Percentiles rank a stretch among this genome's conserved stretches.
These are phyloP conservation scores for Carterocephalus palaemon DNA, from an alignment of 2,888 invertebrate genomes.

Conservation along the genomic window DNA sequence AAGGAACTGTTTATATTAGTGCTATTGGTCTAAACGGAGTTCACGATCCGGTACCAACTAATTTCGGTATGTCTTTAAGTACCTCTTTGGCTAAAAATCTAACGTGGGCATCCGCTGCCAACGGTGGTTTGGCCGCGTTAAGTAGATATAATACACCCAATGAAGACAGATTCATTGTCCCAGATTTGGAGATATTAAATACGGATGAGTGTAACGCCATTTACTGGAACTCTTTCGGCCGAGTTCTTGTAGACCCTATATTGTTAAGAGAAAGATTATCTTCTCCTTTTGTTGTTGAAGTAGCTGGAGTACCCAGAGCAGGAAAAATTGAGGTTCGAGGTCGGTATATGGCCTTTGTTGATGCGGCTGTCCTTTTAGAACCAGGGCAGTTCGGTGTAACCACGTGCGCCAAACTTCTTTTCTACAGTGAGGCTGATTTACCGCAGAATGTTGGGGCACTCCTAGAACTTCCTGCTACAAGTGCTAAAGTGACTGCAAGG, in stretches of 20 bases:
- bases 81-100: constrained; percentile 43
- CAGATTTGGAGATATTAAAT: constrained; percentile 40
- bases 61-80: constrained; percentile 60
- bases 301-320: constrained; percentile 60
- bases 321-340: constrained; percentile 63
- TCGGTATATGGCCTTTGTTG: constrained; percentile 60
- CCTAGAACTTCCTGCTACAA: constrained; percentile 57
- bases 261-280: constrained; percentile 44
- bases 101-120: constrained; percentile 57
- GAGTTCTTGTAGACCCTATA: constrained; percentile 56
- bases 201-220: constrained; percentile 44
- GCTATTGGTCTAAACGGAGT: constrained; percentile 55
- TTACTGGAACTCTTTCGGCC: constrained; percentile 65
- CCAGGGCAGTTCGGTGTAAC: constrained; percentile 55
- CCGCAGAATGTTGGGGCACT: constrained; percentile 46
- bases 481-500: constrained; percentile 54
- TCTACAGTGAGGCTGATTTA: constrained; percentile 48
- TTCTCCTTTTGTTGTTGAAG: constrained; percentile 53
- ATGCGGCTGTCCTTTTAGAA: constrained; percentile 55
- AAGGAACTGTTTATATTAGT: constrained; percentile 57
- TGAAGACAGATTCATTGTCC: constrained; percentile 55
- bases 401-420: constrained; percentile 46
- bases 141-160: constrained; percentile 45
- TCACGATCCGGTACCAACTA: constrained; percentile 38
- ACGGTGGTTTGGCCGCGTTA: constrained; percentile 47